Percentiles rank a stretch among this genome's conserved stretches.
These are phyloP conservation scores for Odontamblyopus lacepedii DNA, from an alignment of 2,797 vertebrate genomes.

Conservation along the genomic window DNA sequence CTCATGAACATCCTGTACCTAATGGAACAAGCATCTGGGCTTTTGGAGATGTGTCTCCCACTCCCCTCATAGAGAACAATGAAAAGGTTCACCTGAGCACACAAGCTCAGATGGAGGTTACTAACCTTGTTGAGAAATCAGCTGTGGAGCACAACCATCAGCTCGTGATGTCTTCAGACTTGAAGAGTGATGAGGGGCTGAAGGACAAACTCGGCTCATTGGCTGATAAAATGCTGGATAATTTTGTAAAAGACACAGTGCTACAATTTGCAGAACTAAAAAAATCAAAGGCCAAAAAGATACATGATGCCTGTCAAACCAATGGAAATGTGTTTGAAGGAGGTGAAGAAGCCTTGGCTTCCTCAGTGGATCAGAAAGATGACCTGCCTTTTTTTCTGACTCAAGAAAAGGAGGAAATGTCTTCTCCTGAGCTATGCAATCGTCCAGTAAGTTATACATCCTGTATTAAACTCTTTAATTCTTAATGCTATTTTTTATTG, in stretches of 20 bases:
- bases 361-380: conserved; percentile 60
- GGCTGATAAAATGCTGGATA: conserved; percentile 84
- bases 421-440: conserved; percentile 89
- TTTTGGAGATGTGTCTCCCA: conserved; percentile 51
- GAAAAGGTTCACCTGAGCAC: conserved; percentile 33
- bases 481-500: not conserved
- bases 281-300: conserved; percentile 86
- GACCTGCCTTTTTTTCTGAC: conserved; percentile 77
- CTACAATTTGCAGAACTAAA: conserved; percentile 86
- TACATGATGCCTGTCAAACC: conserved; percentile 73
- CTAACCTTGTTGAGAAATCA: conserved; percentile 73
- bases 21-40: conserved; percentile 61
- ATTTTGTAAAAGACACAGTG: conserved; percentile 86
- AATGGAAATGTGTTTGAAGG: conserved; percentile 49
- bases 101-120: conserved; percentile 45
- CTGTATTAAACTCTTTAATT: not conserved
- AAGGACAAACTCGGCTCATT: conserved; percentile 67
- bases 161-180: conserved; percentile 48
- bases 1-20: conserved; percentile 42
- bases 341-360: conserved; percentile 50
- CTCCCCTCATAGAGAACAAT: conserved; percentile 52
- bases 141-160: conserved; percentile 70
- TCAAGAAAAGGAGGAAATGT: conserved; percentile 84
- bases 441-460: conserved; percentile 83
- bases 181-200: conserved; percentile 22